A percentile compares a stretch with the other conserved stretches of the same genome.
Evolutionary conservation across 2,113 vertebrate species (phyloP).

Genomic region (Melanocharis versteri): DNA sequence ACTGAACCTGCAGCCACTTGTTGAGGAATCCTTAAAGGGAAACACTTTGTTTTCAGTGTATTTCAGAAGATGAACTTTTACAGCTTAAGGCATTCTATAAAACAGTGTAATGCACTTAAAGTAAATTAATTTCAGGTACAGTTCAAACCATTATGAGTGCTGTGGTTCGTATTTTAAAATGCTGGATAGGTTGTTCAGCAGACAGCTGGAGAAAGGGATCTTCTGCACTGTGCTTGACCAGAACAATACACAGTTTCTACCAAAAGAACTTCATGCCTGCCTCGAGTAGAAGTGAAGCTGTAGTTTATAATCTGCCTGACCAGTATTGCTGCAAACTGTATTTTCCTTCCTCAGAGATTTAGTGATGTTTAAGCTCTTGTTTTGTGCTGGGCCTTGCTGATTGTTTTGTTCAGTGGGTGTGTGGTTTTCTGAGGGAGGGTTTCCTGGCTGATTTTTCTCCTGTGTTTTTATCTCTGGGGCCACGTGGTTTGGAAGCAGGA

Average conservation of each 20-base stretch:
- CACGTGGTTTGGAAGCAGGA: not conserved
- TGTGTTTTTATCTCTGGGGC: not conserved
- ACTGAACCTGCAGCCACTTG: not conserved
- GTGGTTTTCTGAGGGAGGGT: not conserved
- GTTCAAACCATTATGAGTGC: not conserved
- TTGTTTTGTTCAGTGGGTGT: not conserved
- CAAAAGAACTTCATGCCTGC: not conserved
- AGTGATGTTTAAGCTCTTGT: not conserved
- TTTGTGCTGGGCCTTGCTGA: not conserved
- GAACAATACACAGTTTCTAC: not conserved
- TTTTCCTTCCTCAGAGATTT: not conserved
- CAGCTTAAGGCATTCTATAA: too few relatives aligned
- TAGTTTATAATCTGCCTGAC: not conserved
- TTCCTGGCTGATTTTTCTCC: not conserved
- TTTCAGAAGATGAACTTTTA: not conserved
- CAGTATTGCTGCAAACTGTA: not conserved
- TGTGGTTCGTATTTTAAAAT: not conserved
- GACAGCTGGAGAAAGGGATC: not conserved
- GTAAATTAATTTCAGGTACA: not conserved
- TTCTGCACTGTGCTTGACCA: not conserved
- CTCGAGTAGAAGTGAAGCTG: not conserved
- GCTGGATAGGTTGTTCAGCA: not conserved
- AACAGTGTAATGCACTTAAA: not conserved
- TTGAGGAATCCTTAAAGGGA: not conserved
- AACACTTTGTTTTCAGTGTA: not conserved